phyloP scores from a whole-genome alignment of 2,113 vertebrate species.

The Gadus macrocephalus region DNA sequence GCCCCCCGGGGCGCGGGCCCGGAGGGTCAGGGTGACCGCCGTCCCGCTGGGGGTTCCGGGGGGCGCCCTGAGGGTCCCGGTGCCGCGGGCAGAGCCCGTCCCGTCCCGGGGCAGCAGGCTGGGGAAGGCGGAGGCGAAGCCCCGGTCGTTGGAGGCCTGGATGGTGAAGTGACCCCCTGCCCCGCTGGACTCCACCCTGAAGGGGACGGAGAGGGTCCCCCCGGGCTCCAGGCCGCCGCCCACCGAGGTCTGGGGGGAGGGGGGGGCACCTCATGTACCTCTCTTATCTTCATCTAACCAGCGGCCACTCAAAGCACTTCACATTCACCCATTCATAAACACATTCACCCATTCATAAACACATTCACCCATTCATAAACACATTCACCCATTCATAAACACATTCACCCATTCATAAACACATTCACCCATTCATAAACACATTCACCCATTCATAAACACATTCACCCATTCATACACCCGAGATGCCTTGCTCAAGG shows the following conservation, averaged over 20 bases:
- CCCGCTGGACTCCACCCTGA: slow-evolving; percentile 39
- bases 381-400: too few species aligned
- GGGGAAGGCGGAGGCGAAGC: slow-evolving; percentile 34
- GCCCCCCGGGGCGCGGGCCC: slow-evolving; percentile 31
- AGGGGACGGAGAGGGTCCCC: slow-evolving; percentile 35
- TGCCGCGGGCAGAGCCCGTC: slow-evolving; percentile 34
- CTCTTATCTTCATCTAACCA: too few species aligned
- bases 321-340: too few species aligned
- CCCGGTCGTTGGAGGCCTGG: slow-evolving; percentile 38
- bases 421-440: too few species aligned
- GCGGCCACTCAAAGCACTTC: too few species aligned
- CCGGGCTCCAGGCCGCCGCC: slow-evolving; percentile 35
- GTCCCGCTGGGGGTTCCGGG: slow-evolving; percentile 49
- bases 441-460: too few species aligned
- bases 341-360: too few species aligned
- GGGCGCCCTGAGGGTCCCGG: slow-evolving; percentile 45
- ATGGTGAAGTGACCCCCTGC: slow-evolving; percentile 45
- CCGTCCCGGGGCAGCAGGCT: slow-evolving; percentile 27
- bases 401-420: too few species aligned
- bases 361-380: too few species aligned
- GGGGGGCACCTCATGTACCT: too few species aligned
- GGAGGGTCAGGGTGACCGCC: slow-evolving; percentile 60
- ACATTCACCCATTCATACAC: too few species aligned
- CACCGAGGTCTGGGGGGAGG: slow-evolving; percentile 37
- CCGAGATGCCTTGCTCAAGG: too few species aligned